Evolutionary conservation across 1,140 invertebrate genomes (phyloP).

Genomic region (Drosophila takahashii): DNA sequence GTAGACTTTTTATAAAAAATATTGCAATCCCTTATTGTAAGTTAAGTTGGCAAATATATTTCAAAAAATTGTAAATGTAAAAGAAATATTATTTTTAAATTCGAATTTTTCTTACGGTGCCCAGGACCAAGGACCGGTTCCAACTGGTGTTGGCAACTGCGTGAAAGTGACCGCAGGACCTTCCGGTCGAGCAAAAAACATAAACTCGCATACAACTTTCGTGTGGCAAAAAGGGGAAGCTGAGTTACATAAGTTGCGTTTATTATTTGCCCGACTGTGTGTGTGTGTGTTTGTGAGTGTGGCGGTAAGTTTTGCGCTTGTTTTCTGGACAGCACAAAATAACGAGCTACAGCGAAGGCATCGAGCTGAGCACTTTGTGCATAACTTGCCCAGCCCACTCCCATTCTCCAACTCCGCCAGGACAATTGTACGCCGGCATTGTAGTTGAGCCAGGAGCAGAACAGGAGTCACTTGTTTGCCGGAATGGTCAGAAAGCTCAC

Average conservation of each 20-base stretch:
- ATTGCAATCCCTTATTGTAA: too few species aligned
- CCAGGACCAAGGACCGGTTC: background rate
- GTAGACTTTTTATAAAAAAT: too few species aligned
- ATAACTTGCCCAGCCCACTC: slow-evolving; percentile 53
- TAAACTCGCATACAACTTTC: slow-evolving; percentile 70
- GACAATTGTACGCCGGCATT: slow-evolving; percentile 47
- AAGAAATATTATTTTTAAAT: too few species aligned
- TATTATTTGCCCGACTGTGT: slow-evolving; percentile 66
- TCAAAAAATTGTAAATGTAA: too few species aligned
- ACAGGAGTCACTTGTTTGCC: slow-evolving; percentile 61
- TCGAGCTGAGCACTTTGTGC: slow-evolving; percentile 72
- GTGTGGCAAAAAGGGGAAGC: slow-evolving; percentile 20
- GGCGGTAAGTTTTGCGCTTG: slow-evolving; percentile 71
- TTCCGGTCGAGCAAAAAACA: slow-evolving; percentile 67
- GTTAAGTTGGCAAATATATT: too few species aligned
- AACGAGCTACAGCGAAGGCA: slow-evolving; percentile 72
- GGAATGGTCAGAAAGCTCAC: slow-evolving; percentile 49
- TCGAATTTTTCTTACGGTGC: background rate
- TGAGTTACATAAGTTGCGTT: slow-evolving; percentile 80
- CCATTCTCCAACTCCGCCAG: background rate
- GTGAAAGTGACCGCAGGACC: slow-evolving; percentile 79
- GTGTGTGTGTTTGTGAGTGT: slow-evolving; percentile 24
- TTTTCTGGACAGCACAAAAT: slow-evolving; percentile 76
- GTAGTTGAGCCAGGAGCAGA: slow-evolving; percentile 63
- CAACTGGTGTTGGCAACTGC: slow-evolving; percentile 68